These are phyloP conservation scores for Andrena camellia DNA, from an alignment of 2,888 invertebrate species.

Conservation along the genomic window DNA sequence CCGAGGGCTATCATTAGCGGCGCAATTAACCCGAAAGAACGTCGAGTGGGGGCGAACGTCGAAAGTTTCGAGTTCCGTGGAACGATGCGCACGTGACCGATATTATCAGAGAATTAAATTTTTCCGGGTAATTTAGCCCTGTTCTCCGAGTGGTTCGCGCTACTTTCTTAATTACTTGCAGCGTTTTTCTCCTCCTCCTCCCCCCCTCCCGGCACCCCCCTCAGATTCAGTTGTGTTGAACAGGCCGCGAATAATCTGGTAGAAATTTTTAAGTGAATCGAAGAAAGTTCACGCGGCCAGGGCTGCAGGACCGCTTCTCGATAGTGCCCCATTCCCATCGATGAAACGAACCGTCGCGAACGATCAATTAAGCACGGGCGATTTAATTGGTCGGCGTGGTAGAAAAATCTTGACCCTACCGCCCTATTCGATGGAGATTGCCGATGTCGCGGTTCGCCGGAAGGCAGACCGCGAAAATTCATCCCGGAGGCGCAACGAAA, in stretches of 20 bases:
- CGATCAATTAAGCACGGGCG: conserved; percentile 55
- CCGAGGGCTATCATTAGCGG: conserved; percentile 13
- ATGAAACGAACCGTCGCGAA: conserved; percentile 18
- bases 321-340: conserved; percentile 28
- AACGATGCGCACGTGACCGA: conserved; percentile 51
- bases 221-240: conserved; percentile 29
- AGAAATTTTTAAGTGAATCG: conserved; percentile 46
- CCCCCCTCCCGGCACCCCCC: too few relatives aligned
- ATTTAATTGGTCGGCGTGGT: conserved; percentile 51
- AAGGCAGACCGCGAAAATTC: conserved; percentile 6
- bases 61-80: conserved; percentile 40
- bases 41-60: conserved; percentile 8
- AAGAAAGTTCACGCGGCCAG: conserved; percentile 38
- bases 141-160: conserved; percentile 45
- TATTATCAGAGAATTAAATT: conserved; percentile 63
- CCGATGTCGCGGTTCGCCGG: background rate
- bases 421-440: conserved; percentile 2
- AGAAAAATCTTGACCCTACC: conserved; percentile 46
- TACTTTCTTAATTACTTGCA: conserved; percentile 60
- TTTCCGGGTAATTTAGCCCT: conserved; percentile 60
- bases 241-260: conserved; percentile 34
- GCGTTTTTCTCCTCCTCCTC: conserved; percentile 36
- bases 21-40: conserved; percentile 17
- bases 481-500: background rate
- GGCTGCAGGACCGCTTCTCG: background rate